A percentile compares a stretch with the other conserved stretches of the same genome.
Conservation (phyloP, 2,797 vertebrate genomes). For the Triplophysa yarkandensis region DNA sequence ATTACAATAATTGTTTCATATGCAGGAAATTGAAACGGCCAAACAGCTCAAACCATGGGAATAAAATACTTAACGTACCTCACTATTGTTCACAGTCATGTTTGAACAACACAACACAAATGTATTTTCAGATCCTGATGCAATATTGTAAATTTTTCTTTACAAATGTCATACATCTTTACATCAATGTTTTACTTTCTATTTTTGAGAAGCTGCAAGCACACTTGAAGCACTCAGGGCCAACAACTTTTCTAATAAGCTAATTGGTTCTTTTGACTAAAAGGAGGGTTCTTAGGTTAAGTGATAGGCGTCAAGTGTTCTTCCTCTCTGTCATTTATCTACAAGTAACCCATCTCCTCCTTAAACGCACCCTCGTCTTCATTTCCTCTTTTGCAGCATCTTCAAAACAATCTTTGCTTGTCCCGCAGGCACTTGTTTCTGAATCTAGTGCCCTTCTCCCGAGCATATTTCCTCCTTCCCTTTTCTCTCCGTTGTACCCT, state of each 20-base stretch:
- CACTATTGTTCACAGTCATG: too few species aligned
- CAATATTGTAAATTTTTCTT: too few species aligned
- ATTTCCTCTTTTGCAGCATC: conserved; percentile 1
- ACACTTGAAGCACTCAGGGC: not conserved
- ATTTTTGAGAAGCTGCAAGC: too few species aligned
- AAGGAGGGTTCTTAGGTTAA: not conserved
- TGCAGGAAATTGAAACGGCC: too few species aligned
- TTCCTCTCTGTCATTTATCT: conserved; percentile 4
- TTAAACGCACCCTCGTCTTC: not conserved
- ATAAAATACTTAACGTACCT: too few species aligned
- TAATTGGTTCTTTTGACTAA: not conserved
- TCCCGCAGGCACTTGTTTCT: conserved; percentile 1
- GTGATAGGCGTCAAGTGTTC: not conserved
- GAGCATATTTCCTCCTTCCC: conserved; percentile 49
- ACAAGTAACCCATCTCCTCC: not conserved
- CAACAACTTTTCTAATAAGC: not conserved
- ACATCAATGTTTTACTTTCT: not conserved
- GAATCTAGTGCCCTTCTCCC: conserved; percentile 14
- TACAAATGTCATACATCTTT: too few species aligned
- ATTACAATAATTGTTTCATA: too few species aligned
- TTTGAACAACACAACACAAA: too few species aligned
- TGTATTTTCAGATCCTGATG: too few species aligned
- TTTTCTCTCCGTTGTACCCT: conserved; percentile 45
- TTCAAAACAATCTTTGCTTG: conserved; percentile 17
- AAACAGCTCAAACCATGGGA: too few species aligned